These are phyloP conservation scores for Dryococelus australis DNA, from an alignment of 2,888 invertebrate genomes.

Conservation along the genomic window DNA sequence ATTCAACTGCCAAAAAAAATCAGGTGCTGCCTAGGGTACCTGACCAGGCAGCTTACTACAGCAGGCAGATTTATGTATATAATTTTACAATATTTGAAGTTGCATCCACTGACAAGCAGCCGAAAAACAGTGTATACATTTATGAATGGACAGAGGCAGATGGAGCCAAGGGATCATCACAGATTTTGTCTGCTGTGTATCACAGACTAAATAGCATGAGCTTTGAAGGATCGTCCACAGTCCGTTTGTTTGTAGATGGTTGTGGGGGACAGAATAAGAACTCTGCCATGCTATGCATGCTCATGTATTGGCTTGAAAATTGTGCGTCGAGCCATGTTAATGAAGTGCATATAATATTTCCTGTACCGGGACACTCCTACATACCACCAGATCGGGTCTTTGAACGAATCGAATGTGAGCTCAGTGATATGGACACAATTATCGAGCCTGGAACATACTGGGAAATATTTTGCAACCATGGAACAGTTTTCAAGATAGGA, in stretches of 20 bases:
- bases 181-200: constrained; percentile 42
- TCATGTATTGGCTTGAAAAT: constrained; percentile 3
- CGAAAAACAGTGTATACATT: constrained; percentile 48
- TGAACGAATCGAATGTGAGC: neutral
- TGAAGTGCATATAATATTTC: neutral
- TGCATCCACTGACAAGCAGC: constrained; percentile 47
- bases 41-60: constrained; percentile 54
- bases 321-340: neutral
- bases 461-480: neutral
- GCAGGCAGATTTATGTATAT: constrained; percentile 53
- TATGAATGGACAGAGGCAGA: constrained; percentile 53
- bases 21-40: constrained; percentile 40
- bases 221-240: neutral
- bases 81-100: constrained; percentile 55
- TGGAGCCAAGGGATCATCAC: constrained; percentile 51
- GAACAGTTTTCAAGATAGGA: neutral
- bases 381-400: neutral
- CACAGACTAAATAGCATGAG: neutral
- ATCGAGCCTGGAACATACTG: neutral
- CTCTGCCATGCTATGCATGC: constrained; percentile 20
- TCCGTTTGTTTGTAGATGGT: constrained; percentile 25
- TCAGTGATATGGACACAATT: neutral
- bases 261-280: constrained; percentile 30
- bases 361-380: constrained; percentile 18
- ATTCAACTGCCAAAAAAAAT: constrained; percentile 29